Percentiles rank a stretch among this genome's conserved stretches.
phyloP scores from a whole-genome alignment of 1,140 invertebrate species.

The Oryctes rhinoceros region DNA sequence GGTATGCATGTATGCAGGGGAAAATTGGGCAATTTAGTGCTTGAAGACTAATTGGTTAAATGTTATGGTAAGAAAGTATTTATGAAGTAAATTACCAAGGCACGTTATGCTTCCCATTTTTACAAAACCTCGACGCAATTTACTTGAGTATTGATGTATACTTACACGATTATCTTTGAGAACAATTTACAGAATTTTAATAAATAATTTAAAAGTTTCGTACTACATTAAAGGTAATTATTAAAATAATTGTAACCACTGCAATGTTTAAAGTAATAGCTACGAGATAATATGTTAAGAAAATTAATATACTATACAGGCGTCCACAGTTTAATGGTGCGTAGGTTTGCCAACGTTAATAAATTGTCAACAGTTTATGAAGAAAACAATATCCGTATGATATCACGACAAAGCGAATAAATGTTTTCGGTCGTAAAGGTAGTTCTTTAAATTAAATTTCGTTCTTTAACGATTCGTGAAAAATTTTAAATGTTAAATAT shows the following conservation, averaged over 20 bases:
- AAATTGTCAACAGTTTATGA: too few species aligned
- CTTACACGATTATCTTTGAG: background rate
- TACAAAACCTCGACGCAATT: background rate
- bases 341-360: too few species aligned
- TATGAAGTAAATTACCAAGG: constrained; percentile 24
- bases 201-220: background rate
- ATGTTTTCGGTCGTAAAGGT: too few species aligned
- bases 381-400: too few species aligned
- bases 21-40: constrained; percentile 34
- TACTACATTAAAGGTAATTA: constrained; percentile 7
- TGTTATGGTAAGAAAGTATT: constrained; percentile 29
- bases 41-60: constrained; percentile 36
- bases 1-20: constrained; percentile 28
- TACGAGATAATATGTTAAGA: background rate
- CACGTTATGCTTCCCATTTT: constrained; percentile 23
- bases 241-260: background rate
- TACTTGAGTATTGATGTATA: constrained; percentile 5
- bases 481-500: too few species aligned
- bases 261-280: background rate
- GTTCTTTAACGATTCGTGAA: too few species aligned
- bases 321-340: too few species aligned
- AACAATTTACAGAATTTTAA: constrained; percentile 7
- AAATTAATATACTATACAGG: too few species aligned
- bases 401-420: too few species aligned
- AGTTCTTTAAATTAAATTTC: too few species aligned